Conservation (phyloP, 2,113 vertebrate species). For the Nerophis ophidion region DNA sequence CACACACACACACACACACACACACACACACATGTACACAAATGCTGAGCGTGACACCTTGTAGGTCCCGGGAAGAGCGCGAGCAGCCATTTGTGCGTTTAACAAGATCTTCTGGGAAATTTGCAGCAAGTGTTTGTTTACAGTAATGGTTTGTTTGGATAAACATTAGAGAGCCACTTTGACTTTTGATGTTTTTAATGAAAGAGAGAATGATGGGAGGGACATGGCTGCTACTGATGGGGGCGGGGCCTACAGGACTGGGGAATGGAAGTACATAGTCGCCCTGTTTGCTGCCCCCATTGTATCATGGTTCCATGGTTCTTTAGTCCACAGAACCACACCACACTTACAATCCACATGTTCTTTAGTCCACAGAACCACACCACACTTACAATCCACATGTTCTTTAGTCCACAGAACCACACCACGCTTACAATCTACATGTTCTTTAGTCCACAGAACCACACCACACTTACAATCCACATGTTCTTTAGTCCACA, state of each 20-base stretch:
- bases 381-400: too few species aligned
- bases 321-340: too few species aligned
- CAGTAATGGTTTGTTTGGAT: slow-evolving; percentile 72
- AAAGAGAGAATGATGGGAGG: slow-evolving; percentile 60
- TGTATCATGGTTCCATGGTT: too few species aligned
- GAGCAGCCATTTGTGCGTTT: slow-evolving; percentile 69
- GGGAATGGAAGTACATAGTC: slow-evolving; percentile 36
- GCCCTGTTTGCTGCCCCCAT: background rate
- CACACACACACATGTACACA: slow-evolving; percentile 59
- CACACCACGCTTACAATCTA: too few species aligned
- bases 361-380: too few species aligned
- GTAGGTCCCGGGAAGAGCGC: slow-evolving; percentile 54
- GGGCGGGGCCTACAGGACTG: background rate
- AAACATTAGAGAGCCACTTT: slow-evolving; percentile 68
- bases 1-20: slow-evolving; percentile 3
- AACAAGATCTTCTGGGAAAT: slow-evolving; percentile 74
- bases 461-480: too few species aligned
- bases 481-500: too few species aligned
- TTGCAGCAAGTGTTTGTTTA: slow-evolving; percentile 71
- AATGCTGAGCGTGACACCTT: slow-evolving; percentile 71
- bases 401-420: too few species aligned
- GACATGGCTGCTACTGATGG: slow-evolving; percentile 20
- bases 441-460: too few species aligned
- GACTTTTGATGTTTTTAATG: slow-evolving; percentile 71
- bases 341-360: too few species aligned